Evolutionary conservation across 2,888 invertebrate genomes (phyloP), one percentile per base, ranked within the genome.

Genomic region (Caenorhabditis sp.): DNA sequence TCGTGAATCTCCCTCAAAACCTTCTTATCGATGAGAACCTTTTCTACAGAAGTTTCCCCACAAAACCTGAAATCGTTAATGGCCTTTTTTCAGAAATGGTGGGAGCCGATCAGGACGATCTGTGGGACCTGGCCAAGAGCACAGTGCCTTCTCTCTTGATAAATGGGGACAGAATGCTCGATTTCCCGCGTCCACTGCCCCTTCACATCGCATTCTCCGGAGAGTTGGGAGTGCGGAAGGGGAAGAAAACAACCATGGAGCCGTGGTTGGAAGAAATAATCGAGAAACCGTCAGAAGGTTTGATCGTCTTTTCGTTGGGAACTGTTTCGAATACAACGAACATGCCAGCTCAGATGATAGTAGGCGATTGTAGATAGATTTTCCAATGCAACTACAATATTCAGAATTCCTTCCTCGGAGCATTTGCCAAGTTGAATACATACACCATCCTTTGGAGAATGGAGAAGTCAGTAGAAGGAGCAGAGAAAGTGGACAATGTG

Each of bases 281-380:
- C n/a, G 74, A 76, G 26, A 68, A 65, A 32, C 72, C 66, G 5
- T 73, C 74, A 1, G 71, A 77, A 15, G 81, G 80, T 20, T 22
- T 81, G 15, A 83, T 84, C 48, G 77, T 84, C 8, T 84, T 85
- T 59, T 85, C 83, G 0, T 65, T 86, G 52, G 87, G 86, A 8
- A 88, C 88, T 30, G 88, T 88, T 0, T 88, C 88, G 17, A 88
- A 88, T 71, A 88, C 88, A 2, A 85, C 88, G 6, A 86, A 87
- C 53, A 88, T 88, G 88, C 88, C 88, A 2, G 41, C 65, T 2
- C 77, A 80, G 37, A 88, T 88, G 88, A 82, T 83, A 41, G 83
- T 84, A 20, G 63, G 79, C 65, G n/a, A n/a, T n/a, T n/a, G n/a
- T n/a, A 11, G 17, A 15, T 15, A 24, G 2, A 24, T 41, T n/a